Base-by-base conservation (phyloP, 2,113 vertebrate species). In the Pheucticus melanocephalus region DNA sequence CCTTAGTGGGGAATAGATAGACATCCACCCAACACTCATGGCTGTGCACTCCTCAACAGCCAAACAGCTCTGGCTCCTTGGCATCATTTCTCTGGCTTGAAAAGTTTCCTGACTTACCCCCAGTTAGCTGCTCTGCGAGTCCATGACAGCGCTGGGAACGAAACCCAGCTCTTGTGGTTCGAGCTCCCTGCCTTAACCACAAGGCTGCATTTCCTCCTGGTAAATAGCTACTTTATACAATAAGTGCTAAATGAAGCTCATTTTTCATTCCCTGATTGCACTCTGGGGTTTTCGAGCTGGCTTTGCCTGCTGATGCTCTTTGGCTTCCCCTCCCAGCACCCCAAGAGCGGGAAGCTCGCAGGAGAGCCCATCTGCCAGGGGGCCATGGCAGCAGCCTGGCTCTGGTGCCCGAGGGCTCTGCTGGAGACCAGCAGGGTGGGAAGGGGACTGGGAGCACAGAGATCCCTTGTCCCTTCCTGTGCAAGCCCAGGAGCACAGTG, bases 201-300 rank as follows among this genome's bases (percentile, higher is more conserved):
- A 96, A 81, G 93, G 88, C 88, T 95, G 92, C 86, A 93, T 94
- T 96, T 96, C 96, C 95, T 95, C 88, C 90, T 92, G 76, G 88
- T 96, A 96, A 96, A 97, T 92, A 82, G 92, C 81, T 86, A 63
- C 83, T 96, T 96, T 76, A 96, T 94, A 94, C 95, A 97, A 65
- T 96, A 96, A 96, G 95, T 95, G 94, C 95, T 97, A 97, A 96
- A 95, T 91, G 76, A 93, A 96, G 88, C 88, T 93, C 92, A 40
- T 96, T 97, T 93, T 96, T 96, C 93, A 96, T 79, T 71, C 92
- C 1, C 12, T 93, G 86, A 96, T 95, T 93, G 90, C 69, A 78
- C 95, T 92, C 92, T 65, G 81, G 90, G 88, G 94, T 84, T 96
- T 94, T 59, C 44, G 88, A 72, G 53, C 64, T 97, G 95, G 96